phyloP scores from a whole-genome alignment of 2,113 vertebrate species.

The Telmatochromis sp. region DNA sequence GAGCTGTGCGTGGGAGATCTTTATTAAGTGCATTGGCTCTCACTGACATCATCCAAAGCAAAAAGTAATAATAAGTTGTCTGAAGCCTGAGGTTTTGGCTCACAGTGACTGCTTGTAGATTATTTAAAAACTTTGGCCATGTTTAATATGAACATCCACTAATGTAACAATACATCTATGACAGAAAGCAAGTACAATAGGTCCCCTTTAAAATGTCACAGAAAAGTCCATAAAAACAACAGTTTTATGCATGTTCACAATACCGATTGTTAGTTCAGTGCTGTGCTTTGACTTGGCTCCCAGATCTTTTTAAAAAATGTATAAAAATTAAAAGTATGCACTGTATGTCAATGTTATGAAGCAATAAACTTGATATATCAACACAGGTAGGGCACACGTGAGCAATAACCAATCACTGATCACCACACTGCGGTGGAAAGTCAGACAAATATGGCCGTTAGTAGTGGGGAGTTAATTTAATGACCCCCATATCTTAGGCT shows the following conservation, averaged over 20 bases:
- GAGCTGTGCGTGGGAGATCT: background rate
- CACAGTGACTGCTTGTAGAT: background rate
- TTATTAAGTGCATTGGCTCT: background rate
- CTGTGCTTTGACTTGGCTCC: background rate
- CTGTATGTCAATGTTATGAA: background rate
- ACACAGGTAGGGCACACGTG: background rate
- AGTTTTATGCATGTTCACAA: background rate
- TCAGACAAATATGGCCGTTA: conserved; percentile 14
- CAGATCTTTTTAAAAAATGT: background rate
- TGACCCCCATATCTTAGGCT: conserved; percentile 27
- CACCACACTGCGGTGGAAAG: background rate
- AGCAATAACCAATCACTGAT: background rate
- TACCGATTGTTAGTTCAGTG: background rate
- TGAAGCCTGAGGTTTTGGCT: background rate
- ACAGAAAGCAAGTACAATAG: background rate
- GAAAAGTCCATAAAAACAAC: background rate
- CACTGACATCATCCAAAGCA: background rate
- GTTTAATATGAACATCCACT: background rate
- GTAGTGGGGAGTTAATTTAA: conserved; percentile 31
- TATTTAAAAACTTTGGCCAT: background rate
- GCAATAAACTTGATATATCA: background rate
- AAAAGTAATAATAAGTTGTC: background rate
- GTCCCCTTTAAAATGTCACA: background rate
- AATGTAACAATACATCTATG: background rate
- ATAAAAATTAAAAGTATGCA: background rate